Conservation (phyloP, 2,113 vertebrate genomes). For the Melospiza melodia region DNA sequence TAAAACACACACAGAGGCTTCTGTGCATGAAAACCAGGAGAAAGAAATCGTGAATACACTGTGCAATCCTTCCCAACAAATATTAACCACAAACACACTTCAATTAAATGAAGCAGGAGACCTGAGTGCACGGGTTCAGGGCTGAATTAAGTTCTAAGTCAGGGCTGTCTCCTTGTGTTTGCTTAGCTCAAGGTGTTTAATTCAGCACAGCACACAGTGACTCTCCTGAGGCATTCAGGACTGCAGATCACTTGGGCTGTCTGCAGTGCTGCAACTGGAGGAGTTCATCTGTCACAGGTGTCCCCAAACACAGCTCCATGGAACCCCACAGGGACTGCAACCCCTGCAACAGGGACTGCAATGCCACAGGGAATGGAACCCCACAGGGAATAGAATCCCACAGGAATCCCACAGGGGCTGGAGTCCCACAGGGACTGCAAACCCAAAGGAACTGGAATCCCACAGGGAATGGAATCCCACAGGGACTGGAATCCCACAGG, state of each 20-base stretch:
- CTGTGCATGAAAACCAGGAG: not conserved
- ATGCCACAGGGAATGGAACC: not conserved
- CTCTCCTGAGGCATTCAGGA: not conserved
- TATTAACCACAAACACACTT: not conserved
- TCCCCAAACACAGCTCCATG: not conserved
- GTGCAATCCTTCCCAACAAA: not conserved
- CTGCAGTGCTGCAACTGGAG: not conserved
- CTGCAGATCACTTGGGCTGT: not conserved
- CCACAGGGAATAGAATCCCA: not conserved
- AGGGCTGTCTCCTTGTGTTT: not conserved
- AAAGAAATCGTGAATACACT: not conserved
- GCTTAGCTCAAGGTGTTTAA: slow-evolving; percentile 24
- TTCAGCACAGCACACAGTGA: not conserved
- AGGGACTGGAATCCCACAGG: no score
- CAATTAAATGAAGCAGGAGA: not conserved
- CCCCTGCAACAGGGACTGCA: not conserved
- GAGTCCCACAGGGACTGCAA: not conserved
- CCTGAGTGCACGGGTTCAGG: not conserved
- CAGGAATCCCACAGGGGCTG: no score
- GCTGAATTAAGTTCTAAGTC: slow-evolving; percentile 18
- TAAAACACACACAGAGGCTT: not conserved
- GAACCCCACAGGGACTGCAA: not conserved
- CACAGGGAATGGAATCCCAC: not conserved
- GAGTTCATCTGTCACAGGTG: not conserved
- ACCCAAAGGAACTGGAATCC: not conserved